phyloP scores from a whole-genome alignment of 1,140 invertebrate genomes.

The Tetraneura akinire region DNA sequence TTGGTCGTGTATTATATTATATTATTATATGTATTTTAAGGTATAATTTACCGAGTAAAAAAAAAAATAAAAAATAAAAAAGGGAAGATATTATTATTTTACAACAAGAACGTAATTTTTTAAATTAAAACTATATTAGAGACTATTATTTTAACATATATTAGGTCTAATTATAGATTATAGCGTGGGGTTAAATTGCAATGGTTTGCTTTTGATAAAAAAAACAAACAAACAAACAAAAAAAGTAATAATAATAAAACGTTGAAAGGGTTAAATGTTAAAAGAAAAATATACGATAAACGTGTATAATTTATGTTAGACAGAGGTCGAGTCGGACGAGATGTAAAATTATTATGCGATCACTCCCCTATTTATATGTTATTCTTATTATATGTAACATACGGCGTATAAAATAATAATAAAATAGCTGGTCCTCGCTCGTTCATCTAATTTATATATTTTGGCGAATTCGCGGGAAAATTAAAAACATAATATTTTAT shows the following conservation, averaged over 20 bases:
- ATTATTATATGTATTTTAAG: no score
- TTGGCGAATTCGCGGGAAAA: no score
- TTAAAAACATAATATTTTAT: no score
- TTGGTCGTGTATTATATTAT: no score
- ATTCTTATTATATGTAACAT: background rate
- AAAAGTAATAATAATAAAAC: no score
- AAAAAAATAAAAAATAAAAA: no score
- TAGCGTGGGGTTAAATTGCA: background rate
- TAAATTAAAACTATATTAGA: background rate
- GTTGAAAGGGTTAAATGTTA: background rate
- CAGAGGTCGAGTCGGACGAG: background rate
- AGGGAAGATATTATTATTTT: background rate
- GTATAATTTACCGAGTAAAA: no score
- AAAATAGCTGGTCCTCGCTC: background rate
- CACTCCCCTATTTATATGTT: no score
- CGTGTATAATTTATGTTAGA: slow-evolving; percentile 6
- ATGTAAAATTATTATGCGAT: slow-evolving; percentile 19
- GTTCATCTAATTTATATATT: background rate
- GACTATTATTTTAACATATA: no score
- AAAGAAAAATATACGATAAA: slow-evolving; percentile 1
- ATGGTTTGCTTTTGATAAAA: slow-evolving; percentile 16
- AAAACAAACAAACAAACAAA: no score
- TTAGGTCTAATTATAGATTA: no score
- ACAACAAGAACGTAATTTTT: background rate
- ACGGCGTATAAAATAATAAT: background rate